These are phyloP conservation scores for Trachurus trachurus DNA, from an alignment of 2,797 vertebrate species.

Conservation along the genomic window DNA sequence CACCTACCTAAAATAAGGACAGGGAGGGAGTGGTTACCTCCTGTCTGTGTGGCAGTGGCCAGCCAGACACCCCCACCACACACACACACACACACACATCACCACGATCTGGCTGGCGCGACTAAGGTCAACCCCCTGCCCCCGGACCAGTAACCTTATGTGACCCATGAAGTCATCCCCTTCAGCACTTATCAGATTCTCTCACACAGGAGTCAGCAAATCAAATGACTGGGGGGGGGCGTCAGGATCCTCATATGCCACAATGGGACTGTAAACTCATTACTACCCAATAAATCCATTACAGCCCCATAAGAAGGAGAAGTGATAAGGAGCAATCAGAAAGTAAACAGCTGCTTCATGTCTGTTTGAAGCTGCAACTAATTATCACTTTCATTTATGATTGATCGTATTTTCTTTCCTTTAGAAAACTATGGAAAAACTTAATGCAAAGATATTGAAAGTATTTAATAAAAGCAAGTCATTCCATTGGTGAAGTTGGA, in stretches of 20 bases:
- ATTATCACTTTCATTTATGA: background rate
- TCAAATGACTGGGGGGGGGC: constrained; percentile 29
- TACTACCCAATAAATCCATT: constrained; percentile 49
- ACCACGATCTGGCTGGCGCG: constrained; percentile 64
- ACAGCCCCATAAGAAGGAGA: constrained; percentile 14
- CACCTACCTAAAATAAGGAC: constrained; percentile 67
- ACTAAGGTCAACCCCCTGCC: constrained; percentile 76
- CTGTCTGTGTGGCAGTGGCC: constrained; percentile 34
- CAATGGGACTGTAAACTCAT: constrained; percentile 51
- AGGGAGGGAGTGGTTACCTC: constrained; percentile 31
- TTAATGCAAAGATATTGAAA: too few species aligned
- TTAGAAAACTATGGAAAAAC: background rate
- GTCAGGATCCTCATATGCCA: constrained; percentile 34
- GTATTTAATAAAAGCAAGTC: background rate
- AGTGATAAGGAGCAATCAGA: background rate
- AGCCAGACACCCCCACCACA: constrained; percentile 41
- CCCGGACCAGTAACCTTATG: constrained; percentile 74
- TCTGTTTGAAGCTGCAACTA: background rate
- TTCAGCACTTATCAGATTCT: constrained; percentile 74
- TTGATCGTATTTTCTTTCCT: background rate
- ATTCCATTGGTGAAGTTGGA: background rate
- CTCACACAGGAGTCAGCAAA: constrained; percentile 62
- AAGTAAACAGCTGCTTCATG: constrained; percentile 21
- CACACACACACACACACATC: constrained; percentile 32
- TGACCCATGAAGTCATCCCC: constrained; percentile 80